Evolutionary conservation across 2,797 vertebrate species (phyloP).

Genomic region (Zalophus californianus): DNA sequence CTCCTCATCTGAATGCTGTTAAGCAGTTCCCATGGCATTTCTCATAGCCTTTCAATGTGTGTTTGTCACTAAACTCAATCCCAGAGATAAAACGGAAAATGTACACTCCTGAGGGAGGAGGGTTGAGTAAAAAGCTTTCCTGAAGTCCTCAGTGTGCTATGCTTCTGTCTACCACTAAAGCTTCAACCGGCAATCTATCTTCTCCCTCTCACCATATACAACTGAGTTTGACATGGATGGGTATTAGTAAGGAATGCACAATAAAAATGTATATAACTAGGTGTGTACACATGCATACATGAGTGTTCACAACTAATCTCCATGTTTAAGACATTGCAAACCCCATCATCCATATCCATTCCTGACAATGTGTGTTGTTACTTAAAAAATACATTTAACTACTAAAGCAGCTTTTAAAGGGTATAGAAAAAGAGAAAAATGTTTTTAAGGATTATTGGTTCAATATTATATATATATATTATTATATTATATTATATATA

Average conservation of each 20-base stretch:
- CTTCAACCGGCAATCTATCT: constrained; percentile 65
- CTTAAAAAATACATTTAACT: background rate
- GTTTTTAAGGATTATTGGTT: background rate
- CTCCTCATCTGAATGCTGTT: constrained; percentile 85
- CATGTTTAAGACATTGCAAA: background rate
- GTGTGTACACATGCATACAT: background rate
- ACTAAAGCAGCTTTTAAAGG: background rate
- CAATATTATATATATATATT: background rate
- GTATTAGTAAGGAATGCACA: background rate
- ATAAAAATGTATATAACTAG: background rate
- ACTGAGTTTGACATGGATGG: background rate
- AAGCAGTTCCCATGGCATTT: constrained; percentile 87
- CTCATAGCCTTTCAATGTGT: constrained; percentile 81
- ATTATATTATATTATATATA: background rate
- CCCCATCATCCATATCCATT: background rate
- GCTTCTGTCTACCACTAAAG: constrained; percentile 72
- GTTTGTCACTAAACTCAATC: constrained; percentile 86
- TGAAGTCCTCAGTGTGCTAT: constrained; percentile 76
- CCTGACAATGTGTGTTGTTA: background rate
- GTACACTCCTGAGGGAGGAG: constrained; percentile 81
- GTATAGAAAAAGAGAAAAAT: background rate
- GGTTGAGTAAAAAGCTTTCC: constrained; percentile 79
- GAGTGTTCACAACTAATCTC: background rate
- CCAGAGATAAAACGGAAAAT: constrained; percentile 88
- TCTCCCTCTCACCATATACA: constrained; percentile 19